Conservation (phyloP, 2,113 vertebrate species). For the Brienomyrus brachyistius region DNA sequence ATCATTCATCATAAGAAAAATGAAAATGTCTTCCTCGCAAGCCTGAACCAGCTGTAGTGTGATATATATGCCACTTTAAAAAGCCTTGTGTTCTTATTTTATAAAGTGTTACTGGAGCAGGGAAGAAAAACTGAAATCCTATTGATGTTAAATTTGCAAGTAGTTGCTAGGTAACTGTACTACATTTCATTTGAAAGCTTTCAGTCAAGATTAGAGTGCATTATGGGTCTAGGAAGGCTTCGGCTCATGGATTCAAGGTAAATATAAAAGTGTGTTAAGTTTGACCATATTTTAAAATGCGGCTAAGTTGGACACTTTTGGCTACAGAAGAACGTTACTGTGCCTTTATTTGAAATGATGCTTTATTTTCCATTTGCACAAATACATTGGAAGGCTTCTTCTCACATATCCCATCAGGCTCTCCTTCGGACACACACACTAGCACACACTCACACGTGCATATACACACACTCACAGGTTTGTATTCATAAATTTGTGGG, state of each 20-base stretch:
- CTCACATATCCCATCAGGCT: neutral
- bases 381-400: neutral
- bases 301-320: neutral
- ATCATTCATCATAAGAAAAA: conserved; percentile 8
- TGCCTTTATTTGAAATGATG: neutral
- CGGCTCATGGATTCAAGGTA: neutral
- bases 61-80: neutral
- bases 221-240: neutral
- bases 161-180: conserved; percentile 16
- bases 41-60: neutral
- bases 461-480: neutral
- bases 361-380: neutral
- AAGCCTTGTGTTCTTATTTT: conserved; percentile 1
- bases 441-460: neutral
- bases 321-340: neutral
- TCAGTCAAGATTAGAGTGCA: conserved; percentile 13
- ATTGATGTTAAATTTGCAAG: conserved; percentile 8
- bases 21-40: conserved; percentile 7
- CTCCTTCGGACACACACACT: neutral
- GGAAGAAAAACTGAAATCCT: conserved; percentile 10
- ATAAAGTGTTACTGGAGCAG: neutral
- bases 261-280: neutral
- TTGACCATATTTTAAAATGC: neutral
- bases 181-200: conserved; percentile 6
- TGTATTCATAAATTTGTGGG: neutral